Conservation (phyloP, 1,140 invertebrate genomes). For the Eciton burchellii region DNA sequence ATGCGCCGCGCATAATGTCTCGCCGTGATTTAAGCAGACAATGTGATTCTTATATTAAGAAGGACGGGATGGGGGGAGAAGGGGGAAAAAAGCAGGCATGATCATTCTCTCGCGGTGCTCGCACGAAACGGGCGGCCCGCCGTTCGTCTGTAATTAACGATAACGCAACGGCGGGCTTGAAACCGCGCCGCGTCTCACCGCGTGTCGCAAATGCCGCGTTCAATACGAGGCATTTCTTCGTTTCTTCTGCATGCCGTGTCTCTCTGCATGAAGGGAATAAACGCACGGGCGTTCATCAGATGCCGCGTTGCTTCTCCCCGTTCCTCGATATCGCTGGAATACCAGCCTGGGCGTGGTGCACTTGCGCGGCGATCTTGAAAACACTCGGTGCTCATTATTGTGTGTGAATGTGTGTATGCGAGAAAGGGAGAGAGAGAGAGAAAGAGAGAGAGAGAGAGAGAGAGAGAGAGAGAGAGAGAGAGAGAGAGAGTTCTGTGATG, state of each 20-base stretch:
- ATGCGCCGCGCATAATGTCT: conserved; percentile 42
- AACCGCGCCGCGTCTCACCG: background rate
- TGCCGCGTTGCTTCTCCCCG: background rate
- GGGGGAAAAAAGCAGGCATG: too few species aligned
- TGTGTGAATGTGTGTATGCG: too few species aligned
- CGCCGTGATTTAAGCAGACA: conserved; percentile 62
- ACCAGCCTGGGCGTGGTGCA: background rate
- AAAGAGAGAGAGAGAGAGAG: too few species aligned
- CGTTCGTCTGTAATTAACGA: conserved; percentile 9
- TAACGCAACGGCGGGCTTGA: background rate
- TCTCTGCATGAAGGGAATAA: too few species aligned
- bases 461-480: too few species aligned
- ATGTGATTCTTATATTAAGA: conserved; percentile 42
- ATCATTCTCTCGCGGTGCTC: background rate
- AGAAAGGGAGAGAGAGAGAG: too few species aligned
- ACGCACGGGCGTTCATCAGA: background rate
- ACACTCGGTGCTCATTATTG: conserved; percentile 12
- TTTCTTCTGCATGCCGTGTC: too few species aligned
- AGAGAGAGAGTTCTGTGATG: too few species aligned
- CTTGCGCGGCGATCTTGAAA: background rate
- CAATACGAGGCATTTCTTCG: background rate
- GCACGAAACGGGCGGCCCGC: background rate
- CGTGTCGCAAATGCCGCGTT: background rate
- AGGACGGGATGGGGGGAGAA: too few species aligned
- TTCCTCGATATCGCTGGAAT: background rate